Evolutionary conservation across 1,140 invertebrate species (phyloP).

Genomic region (Eumaeus atala): DNA sequence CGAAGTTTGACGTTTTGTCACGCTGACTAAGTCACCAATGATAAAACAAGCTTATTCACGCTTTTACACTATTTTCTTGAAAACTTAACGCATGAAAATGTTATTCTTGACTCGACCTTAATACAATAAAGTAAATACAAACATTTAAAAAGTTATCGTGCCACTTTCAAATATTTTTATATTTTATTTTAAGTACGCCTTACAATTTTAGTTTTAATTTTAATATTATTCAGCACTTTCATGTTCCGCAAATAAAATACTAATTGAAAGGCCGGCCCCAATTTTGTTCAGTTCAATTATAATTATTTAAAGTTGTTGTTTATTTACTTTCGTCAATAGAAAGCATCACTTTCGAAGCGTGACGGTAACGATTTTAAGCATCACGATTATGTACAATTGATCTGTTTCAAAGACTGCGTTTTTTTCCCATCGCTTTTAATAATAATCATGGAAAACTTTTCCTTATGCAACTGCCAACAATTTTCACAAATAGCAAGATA

Average conservation of each 20-base stretch:
- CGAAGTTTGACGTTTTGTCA: no score
- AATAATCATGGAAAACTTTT: not conserved
- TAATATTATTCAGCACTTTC: not conserved
- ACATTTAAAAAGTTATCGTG: no score
- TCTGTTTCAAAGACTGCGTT: not conserved
- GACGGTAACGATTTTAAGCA: constrained; percentile 3
- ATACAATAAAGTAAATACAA: not conserved
- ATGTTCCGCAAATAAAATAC: not conserved
- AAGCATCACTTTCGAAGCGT: constrained; percentile 10
- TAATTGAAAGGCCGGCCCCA: constrained; percentile 1
- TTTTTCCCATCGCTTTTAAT: not conserved
- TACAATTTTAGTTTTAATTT: not conserved
- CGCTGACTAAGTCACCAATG: no score
- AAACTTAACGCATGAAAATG: no score
- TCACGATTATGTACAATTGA: constrained; percentile 3
- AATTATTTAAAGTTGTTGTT: constrained; percentile 4
- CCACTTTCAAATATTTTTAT: no score
- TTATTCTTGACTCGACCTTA: no score
- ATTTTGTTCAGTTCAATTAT: constrained; percentile 3
- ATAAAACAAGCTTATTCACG: no score
- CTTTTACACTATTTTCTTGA: no score
- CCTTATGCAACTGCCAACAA: not conserved
- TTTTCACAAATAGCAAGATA: no score
- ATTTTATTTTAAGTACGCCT: no score
- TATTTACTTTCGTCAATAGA: constrained; percentile 8